Conservation (phyloP, 2,113 vertebrate genomes). For the Neomonachus schauinslandi region DNA sequence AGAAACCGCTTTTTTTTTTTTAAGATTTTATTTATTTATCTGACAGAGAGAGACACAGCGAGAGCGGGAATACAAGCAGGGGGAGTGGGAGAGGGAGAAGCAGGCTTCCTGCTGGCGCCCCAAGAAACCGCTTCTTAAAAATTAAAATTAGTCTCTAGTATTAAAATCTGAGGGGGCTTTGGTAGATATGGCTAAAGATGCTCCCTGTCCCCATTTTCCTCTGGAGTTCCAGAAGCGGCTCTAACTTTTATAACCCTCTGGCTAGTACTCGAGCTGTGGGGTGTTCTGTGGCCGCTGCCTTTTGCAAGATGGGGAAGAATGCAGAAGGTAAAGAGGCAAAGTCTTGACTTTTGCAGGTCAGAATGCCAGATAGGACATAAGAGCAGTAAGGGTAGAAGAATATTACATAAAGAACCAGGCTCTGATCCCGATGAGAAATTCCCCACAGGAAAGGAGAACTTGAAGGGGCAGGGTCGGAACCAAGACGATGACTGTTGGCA, state of each 20-base stretch:
- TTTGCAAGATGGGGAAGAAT: neutral
- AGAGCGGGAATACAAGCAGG: too few relatives aligned
- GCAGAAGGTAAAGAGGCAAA: neutral
- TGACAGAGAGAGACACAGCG: too few relatives aligned
- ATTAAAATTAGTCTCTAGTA: neutral
- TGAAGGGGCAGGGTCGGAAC: neutral
- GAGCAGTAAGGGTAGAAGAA: neutral
- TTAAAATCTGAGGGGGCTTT: neutral
- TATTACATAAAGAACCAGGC: neutral
- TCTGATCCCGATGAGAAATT: neutral
- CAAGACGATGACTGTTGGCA: neutral
- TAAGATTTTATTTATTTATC: too few relatives aligned
- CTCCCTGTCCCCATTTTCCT: neutral
- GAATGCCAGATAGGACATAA: neutral
- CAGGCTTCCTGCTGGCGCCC: too few relatives aligned
- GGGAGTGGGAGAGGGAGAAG: too few relatives aligned
- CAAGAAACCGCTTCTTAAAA: neutral
- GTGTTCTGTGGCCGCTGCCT: neutral
- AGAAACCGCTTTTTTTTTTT: neutral
- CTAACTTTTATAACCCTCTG: neutral
- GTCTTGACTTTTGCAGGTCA: neutral
- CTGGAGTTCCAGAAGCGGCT: neutral
- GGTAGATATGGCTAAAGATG: neutral
- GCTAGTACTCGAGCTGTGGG: neutral
- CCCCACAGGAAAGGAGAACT: neutral